These are phyloP conservation scores for Mus spretus DNA, from an alignment of 2,797 vertebrate genomes.

Conservation along the genomic window DNA sequence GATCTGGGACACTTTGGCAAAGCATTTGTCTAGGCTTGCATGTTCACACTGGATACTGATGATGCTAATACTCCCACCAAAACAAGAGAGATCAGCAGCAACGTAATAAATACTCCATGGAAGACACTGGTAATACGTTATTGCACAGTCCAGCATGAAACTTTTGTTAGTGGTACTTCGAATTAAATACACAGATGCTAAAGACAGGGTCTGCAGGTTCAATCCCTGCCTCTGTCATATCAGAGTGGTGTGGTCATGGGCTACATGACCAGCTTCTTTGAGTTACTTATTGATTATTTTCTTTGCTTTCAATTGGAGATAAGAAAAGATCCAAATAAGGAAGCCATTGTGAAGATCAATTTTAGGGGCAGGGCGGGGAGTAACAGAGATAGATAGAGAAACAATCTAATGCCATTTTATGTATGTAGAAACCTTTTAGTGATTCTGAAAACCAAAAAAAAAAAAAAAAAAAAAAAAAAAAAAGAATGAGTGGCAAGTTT, in stretches of 20 bases:
- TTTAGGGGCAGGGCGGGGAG: not conserved
- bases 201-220: not conserved
- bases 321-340: slow-evolving; percentile 30
- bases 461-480: slow-evolving; percentile 25
- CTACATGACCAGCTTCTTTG: not conserved
- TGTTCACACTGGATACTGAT: slow-evolving; percentile 29
- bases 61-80: slow-evolving; percentile 45
- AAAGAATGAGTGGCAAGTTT: not conserved
- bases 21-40: slow-evolving; percentile 47
- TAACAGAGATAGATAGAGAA: not conserved
- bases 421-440: not conserved
- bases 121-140: slow-evolving; percentile 7
- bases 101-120: not conserved
- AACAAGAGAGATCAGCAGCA: slow-evolving; percentile 35
- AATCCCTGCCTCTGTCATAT: not conserved
- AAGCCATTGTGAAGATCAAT: not conserved
- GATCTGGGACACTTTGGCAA: slow-evolving; percentile 34
- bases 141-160: not conserved
- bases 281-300: slow-evolving; percentile 12
- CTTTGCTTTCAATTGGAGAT: not conserved
- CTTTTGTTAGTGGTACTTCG: not conserved
- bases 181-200: not conserved
- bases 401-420: not conserved
- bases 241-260: not conserved
- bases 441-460: not conserved